A percentile compares a stretch with the other conserved stretches of the same genome.
phyloP scores from a whole-genome alignment of 2,113 vertebrate species.

The Vulpes vulpes region DNA sequence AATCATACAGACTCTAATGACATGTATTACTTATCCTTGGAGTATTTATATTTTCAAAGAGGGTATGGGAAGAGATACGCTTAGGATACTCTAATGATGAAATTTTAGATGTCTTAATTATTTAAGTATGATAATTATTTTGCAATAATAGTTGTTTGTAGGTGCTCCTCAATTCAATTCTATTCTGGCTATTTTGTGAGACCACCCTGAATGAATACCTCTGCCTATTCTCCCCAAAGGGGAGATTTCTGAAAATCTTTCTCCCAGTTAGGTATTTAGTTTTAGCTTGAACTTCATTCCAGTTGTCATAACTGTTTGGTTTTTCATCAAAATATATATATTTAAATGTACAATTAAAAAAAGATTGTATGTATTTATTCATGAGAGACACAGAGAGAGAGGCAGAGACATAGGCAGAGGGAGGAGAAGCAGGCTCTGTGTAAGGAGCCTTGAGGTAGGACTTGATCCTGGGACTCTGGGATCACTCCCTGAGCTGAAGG shows the following conservation, averaged over 20 bases:
- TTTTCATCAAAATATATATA: background rate
- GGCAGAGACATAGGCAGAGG: too few species aligned
- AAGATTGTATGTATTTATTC: too few species aligned
- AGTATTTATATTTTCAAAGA: conserved; percentile 4
- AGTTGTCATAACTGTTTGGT: background rate
- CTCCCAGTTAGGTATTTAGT: background rate
- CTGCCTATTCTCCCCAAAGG: background rate
- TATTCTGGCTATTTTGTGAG: background rate
- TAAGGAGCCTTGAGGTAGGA: too few species aligned
- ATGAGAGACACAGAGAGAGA: too few species aligned
- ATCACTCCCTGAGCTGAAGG: too few species aligned
- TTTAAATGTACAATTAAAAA: too few species aligned
- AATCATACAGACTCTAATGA: background rate
- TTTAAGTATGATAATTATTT: background rate
- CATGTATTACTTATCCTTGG: background rate
- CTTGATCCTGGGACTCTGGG: too few species aligned
- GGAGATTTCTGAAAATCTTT: conserved; percentile 33
- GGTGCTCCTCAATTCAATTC: background rate
- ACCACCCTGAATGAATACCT: background rate
- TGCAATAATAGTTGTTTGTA: background rate
- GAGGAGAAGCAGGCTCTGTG: too few species aligned
- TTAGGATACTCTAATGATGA: background rate
- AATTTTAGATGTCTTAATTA: background rate
- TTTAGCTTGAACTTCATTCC: background rate
- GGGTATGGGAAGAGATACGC: background rate